A percentile compares a stretch with the other conserved stretches of the same genome.
phyloP scores from a whole-genome alignment of 1,140 invertebrate genomes.

The Apocrypta bakeri region DNA sequence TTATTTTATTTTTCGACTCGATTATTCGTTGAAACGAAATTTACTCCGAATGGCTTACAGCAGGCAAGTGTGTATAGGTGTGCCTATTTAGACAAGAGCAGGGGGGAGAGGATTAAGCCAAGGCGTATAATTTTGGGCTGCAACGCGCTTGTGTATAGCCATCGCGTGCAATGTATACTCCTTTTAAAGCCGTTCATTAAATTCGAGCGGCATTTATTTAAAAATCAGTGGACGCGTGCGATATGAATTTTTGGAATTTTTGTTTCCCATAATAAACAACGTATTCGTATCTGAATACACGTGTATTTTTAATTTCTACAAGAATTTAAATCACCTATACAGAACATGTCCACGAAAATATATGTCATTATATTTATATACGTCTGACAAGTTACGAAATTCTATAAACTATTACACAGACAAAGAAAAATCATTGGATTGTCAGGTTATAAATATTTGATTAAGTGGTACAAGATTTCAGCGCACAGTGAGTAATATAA shows the following conservation, averaged over 20 bases:
- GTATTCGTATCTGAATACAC: too few relatives aligned
- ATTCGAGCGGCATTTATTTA: not conserved
- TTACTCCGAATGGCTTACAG: too few relatives aligned
- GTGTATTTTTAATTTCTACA: not conserved
- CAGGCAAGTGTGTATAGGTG: not conserved
- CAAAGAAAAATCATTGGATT: not conserved
- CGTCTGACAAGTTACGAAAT: not conserved
- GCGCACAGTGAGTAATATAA: not conserved
- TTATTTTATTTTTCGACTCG: not conserved
- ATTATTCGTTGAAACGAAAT: not conserved
- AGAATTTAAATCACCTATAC: not conserved
- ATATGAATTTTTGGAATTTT: not conserved
- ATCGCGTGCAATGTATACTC: not conserved
- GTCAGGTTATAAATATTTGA: not conserved
- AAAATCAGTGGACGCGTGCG: not conserved
- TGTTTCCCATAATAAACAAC: too few relatives aligned
- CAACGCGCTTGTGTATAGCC: not conserved
- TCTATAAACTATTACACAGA: not conserved
- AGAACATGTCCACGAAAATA: not conserved
- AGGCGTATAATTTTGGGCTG: constrained; percentile 1
- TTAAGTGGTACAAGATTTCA: not conserved
- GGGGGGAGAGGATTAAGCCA: not conserved
- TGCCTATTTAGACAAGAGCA: not conserved
- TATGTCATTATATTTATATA: not conserved
- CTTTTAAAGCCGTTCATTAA: not conserved